Evolutionary conservation across 2,113 vertebrate genomes (phyloP).

Genomic region (Pelodiscus sinensis): DNA sequence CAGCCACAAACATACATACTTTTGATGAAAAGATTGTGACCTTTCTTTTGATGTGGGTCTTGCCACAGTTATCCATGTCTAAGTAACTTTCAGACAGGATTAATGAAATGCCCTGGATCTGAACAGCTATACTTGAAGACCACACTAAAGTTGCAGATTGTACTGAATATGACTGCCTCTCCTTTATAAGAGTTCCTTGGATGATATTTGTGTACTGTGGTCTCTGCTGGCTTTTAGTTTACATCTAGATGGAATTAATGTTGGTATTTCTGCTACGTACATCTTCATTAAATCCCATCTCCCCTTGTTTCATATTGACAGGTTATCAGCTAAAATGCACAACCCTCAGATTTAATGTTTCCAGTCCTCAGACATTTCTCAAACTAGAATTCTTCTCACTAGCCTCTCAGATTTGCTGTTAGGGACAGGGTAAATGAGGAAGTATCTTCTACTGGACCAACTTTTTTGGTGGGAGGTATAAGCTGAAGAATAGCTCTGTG

Average conservation of each 20-base stretch:
- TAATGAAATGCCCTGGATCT: not conserved
- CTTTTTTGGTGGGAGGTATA: not conserved
- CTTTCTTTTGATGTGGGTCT: not conserved
- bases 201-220: not conserved
- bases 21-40: not conserved
- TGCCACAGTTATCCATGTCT: not conserved
- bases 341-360: not conserved
- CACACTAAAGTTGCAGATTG: not conserved
- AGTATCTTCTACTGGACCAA: not conserved
- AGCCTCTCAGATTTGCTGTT: not conserved
- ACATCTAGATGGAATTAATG: not conserved
- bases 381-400: not conserved
- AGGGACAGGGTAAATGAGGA: not conserved
- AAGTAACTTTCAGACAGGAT: not conserved
- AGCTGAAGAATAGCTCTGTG: not conserved
- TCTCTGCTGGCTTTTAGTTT: not conserved
- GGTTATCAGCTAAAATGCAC: not conserved
- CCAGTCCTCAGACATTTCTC: not conserved
- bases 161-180: not conserved
- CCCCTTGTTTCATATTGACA: rapidly evolving
- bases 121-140: not conserved
- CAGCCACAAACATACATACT: not conserved
- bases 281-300: not conserved
- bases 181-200: not conserved
- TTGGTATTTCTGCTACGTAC: not conserved